phyloP scores from a whole-genome alignment of 2,113 vertebrate species.

The Struthio camelus region DNA sequence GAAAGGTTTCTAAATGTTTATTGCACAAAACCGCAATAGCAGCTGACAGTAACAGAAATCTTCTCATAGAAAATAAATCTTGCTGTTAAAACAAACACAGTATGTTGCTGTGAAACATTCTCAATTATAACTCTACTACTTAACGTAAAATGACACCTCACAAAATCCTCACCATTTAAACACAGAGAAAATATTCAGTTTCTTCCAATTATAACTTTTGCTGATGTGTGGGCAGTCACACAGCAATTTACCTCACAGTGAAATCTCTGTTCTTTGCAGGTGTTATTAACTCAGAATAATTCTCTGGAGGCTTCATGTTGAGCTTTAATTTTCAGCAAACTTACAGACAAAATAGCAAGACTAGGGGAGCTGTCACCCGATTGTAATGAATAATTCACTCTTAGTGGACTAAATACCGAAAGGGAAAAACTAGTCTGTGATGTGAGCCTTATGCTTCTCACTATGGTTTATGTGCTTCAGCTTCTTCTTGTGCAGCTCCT shows the following conservation, averaged over 20 bases:
- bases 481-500: constrained; percentile 11
- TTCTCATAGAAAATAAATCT: not conserved
- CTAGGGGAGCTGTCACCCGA: not conserved
- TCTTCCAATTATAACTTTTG: constrained; percentile 38
- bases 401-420: constrained; percentile 5
- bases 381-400: constrained; percentile 65
- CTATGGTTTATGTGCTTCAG: not conserved
- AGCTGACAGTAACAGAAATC: not conserved
- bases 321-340: constrained; percentile 50
- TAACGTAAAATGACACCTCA: not conserved
- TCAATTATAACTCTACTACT: not conserved
- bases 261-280: constrained; percentile 66
- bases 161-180: not conserved
- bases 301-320: not conserved
- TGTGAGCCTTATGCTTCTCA: not conserved
- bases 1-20: not conserved
- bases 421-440: constrained; percentile 12
- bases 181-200: constrained; percentile 30
- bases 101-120: not conserved
- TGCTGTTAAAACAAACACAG: constrained; percentile 10
- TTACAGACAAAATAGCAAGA: constrained; percentile 29
- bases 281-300: constrained; percentile 41
- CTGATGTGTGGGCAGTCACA: constrained; percentile 16
- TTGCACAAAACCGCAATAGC: not conserved
- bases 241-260: constrained; percentile 33